Evolutionary conservation across 2,888 invertebrate genomes (phyloP).

Genomic region (Anaspis maculata): DNA sequence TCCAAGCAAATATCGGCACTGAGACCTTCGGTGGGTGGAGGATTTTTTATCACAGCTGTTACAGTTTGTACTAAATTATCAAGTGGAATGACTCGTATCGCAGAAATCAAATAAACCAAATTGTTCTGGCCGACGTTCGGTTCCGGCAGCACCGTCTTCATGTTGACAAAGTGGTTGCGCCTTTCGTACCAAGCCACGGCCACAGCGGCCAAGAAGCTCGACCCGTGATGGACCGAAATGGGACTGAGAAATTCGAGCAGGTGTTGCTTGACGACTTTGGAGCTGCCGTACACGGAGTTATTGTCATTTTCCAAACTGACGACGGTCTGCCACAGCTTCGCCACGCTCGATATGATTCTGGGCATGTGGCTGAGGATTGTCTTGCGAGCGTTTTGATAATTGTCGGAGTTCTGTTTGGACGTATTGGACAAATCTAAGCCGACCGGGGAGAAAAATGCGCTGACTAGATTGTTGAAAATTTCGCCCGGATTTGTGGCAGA

Average conservation of each 20-base stretch:
- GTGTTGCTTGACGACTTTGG: slow-evolving; percentile 66
- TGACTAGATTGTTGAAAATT: slow-evolving; percentile 70
- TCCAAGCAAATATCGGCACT: slow-evolving; percentile 58
- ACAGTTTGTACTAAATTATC: slow-evolving; percentile 77
- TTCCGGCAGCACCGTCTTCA: slow-evolving; percentile 50
- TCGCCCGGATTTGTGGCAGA: slow-evolving; percentile 59
- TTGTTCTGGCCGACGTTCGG: slow-evolving; percentile 63
- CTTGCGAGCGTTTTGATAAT: slow-evolving; percentile 53
- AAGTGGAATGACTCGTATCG: slow-evolving; percentile 75
- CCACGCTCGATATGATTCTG: slow-evolving; percentile 69
- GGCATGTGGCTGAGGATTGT: slow-evolving; percentile 73
- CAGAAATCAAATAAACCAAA: slow-evolving; percentile 69
- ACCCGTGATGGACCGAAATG: slow-evolving; percentile 72
- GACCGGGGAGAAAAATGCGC: slow-evolving; percentile 65
- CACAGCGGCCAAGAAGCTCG: slow-evolving; percentile 72
- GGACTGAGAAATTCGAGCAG: slow-evolving; percentile 77
- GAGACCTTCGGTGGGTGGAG: slow-evolving; percentile 54
- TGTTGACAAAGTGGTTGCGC: slow-evolving; percentile 44
- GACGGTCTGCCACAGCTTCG: slow-evolving; percentile 68
- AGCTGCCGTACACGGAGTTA: slow-evolving; percentile 50
- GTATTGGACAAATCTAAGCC: slow-evolving; percentile 35
- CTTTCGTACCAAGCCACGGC: slow-evolving; percentile 81
- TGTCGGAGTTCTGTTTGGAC: slow-evolving; percentile 36
- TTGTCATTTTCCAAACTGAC: slow-evolving; percentile 44
- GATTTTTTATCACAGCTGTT: slow-evolving; percentile 72